A percentile compares a stretch with the other conserved stretches of the same genome.
phyloP scores from a whole-genome alignment of 2,888 invertebrate genomes.

The Alsophila aescularia region DNA sequence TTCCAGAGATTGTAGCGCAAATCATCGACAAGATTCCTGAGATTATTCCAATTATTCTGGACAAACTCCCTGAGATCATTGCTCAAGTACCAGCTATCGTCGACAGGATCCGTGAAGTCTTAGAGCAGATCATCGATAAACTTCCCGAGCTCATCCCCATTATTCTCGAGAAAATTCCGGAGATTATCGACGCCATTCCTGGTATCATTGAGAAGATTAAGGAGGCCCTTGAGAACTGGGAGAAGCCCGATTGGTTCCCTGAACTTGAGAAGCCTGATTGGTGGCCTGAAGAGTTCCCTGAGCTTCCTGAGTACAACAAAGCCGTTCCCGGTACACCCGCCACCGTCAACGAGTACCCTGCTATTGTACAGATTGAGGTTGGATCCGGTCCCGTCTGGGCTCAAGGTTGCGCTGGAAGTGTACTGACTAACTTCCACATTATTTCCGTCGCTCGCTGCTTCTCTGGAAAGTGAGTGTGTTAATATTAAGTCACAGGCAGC shows the following conservation, averaged over 20 bases:
- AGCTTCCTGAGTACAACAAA: slow-evolving; percentile 15
- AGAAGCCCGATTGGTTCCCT: slow-evolving; percentile 22
- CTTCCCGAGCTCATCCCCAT: slow-evolving; percentile 15
- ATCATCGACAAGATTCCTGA: slow-evolving; percentile 14
- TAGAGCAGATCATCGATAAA: slow-evolving; percentile 8
- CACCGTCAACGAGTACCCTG: slow-evolving; percentile 37
- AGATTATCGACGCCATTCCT: slow-evolving; percentile 9
- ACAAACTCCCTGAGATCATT: slow-evolving; percentile 18
- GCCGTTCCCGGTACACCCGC: slow-evolving; percentile 13
- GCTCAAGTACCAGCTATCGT: slow-evolving; percentile 8
- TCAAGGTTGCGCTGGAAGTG: slow-evolving; percentile 36
- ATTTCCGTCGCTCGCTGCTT: slow-evolving; percentile 37
- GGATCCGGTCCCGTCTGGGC: slow-evolving; percentile 31
- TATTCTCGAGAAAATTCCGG: slow-evolving; percentile 17
- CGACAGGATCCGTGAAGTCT: slow-evolving; percentile 1
- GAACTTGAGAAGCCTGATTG: slow-evolving; percentile 9
- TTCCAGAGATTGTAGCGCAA: slow-evolving; percentile 1
- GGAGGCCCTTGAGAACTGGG: slow-evolving; percentile 4
- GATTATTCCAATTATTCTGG: slow-evolving; percentile 8
- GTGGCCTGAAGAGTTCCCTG: slow-evolving; percentile 10
- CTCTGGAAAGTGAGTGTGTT: slow-evolving; percentile 33
- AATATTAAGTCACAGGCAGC: too few relatives aligned
- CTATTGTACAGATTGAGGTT: slow-evolving; percentile 57
- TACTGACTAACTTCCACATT: slow-evolving; percentile 33
- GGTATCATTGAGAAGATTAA: slow-evolving; percentile 9